Evolutionary conservation across 2,797 vertebrate genomes (phyloP), one percentile per base, ranked within the genome.

Genomic region (Nyctibius grandis): DNA sequence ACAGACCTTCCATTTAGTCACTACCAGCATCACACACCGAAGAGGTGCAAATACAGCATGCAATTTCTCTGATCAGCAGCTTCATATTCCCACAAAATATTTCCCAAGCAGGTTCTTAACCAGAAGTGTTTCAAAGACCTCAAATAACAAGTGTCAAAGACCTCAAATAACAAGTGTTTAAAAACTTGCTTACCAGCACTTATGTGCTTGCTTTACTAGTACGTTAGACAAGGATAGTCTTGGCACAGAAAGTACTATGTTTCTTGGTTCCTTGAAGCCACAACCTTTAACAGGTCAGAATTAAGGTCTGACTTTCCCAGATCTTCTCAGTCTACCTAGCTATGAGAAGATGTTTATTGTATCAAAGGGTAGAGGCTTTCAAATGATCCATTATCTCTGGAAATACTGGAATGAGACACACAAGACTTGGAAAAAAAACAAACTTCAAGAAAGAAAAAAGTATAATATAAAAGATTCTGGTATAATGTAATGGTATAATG

Each of bases 201-300:
- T 63, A 61, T 16, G 75, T 48, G 85, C 72, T 80, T 65, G 78
- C 85, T 93, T 72, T 85, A 89, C 65, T 18, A 77, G 93, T 26
- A 76, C 68, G n/a, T 75, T 23, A 95, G 86, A 73, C 83, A 85
- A 48, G 86, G 78, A 22, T 59, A 84, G 53, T 38, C 68, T 57
- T 80, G 64, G 79, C 88, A 90, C 45, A 91, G 25, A 45, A 87
- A 77, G n/a, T 12, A 57, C 42, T 53, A 3, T 9, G 47, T 48
- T 74, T 93, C 86, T 77, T 80, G 83, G 81, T 91, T 94, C 68
- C 84, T 92, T 61, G 54, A 89, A 93, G 80, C 69, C 78, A 88
- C 78, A 85, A 8, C 59, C 81, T 78, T 81, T 76, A 77, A 61
- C 47, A 83, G 65, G 68, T 64, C 75, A 77, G 65, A 95, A 88